A percentile compares a stretch with the other conserved stretches of the same genome.
phyloP scores from a whole-genome alignment of 2,113 vertebrate genomes.

The Passer montanus region DNA sequence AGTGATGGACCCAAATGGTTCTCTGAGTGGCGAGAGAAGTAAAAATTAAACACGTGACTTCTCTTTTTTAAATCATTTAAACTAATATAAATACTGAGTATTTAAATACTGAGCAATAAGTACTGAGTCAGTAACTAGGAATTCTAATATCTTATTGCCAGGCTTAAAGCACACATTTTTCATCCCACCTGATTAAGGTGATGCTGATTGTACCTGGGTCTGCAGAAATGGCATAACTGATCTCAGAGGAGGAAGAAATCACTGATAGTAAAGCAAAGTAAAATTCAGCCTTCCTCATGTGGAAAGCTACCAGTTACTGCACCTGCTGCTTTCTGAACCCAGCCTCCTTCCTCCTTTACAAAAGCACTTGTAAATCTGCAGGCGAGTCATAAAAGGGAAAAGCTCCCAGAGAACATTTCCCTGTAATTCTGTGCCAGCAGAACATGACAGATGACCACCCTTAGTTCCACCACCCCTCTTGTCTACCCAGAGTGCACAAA shows the following conservation, averaged over 20 bases:
- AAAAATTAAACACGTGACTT: not conserved
- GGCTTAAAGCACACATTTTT: not conserved
- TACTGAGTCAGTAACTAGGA: not conserved
- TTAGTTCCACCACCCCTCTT: not conserved
- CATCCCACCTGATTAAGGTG: not conserved
- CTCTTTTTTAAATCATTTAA: not conserved
- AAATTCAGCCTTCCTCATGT: not conserved
- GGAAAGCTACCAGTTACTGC: not conserved
- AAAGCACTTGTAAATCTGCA: not conserved
- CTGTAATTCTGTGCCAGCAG: not conserved
- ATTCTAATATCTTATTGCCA: not conserved
- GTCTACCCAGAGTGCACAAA: not conserved
- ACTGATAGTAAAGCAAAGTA: not conserved
- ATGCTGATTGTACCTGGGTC: not conserved
- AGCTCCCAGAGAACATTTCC: not conserved
- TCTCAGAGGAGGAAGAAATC: not conserved
- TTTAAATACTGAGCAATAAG: not conserved
- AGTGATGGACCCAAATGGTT: not conserved
- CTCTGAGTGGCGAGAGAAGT: not conserved
- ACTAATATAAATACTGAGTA: not conserved
- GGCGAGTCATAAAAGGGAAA: not conserved
- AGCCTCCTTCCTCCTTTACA: not conserved
- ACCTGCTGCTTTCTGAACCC: not conserved
- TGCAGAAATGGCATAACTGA: not conserved
- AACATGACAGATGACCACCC: not conserved